Percentiles rank a stretch among this genome's conserved stretches.
These are phyloP conservation scores for Chrysodeixis includens DNA, from an alignment of 2,888 invertebrate genomes.

Conservation along the genomic window DNA sequence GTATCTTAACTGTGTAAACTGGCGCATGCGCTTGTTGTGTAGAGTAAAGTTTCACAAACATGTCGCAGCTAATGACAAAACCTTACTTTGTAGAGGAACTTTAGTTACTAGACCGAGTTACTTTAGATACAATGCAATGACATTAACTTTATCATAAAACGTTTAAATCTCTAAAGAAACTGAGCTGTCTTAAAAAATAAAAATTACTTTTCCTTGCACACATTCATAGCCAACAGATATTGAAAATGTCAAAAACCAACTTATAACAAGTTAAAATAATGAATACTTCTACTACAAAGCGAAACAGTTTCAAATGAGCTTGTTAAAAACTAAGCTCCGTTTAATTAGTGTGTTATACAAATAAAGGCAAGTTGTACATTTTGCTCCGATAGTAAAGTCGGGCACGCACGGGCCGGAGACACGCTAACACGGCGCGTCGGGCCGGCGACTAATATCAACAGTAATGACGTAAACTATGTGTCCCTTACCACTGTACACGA, in stretches of 20 bases:
- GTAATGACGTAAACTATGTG: conserved; percentile 26
- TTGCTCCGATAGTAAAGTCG: background rate
- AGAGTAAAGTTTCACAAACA: background rate
- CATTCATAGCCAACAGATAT: too few relatives aligned
- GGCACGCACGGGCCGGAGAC: background rate
- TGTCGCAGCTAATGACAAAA: too few relatives aligned
- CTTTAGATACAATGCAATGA: background rate
- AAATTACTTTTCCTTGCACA: too few relatives aligned
- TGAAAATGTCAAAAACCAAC: too few relatives aligned
- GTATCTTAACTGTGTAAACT: background rate
- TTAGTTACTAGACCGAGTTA: background rate
- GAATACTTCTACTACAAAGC: background rate
- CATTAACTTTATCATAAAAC: too few relatives aligned
- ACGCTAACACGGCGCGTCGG: background rate
- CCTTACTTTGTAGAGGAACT: background rate
- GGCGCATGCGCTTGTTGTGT: background rate
- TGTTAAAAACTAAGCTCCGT: background rate
- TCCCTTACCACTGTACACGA: background rate
- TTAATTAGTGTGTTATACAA: background rate
- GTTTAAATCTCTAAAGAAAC: too few relatives aligned
- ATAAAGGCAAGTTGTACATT: conserved; percentile 7
- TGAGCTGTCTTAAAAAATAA: too few relatives aligned
- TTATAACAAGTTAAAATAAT: too few relatives aligned
- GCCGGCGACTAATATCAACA: conserved; percentile 33
- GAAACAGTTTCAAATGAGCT: background rate